Evolutionary conservation across 2,797 vertebrate species (phyloP), one percentile per base, ranked within the genome.

Genomic region (Vultur gryphus): DNA sequence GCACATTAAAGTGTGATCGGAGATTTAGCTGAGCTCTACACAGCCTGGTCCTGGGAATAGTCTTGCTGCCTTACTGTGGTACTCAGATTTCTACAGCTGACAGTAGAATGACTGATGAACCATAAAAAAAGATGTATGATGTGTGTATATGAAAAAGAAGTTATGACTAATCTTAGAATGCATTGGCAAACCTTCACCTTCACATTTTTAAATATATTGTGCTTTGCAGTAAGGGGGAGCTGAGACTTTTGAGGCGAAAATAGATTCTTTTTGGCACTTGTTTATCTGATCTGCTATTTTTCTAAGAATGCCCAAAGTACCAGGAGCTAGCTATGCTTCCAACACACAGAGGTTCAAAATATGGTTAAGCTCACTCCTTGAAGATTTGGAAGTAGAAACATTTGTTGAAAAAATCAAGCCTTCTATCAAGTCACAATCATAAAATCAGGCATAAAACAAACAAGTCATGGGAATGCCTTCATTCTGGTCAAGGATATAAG

Each of bases 401-500:
- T 21, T 52, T 41, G 54, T 48, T 77, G 25, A 64, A 86, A 84
- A 76, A 69, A 59, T 25, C 39, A 46, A 87, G 85, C 46, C 84
- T 95, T 97, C 97, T 98, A 98, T 97, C 98, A 98, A 98, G 98
- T 98, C 98, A 98, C 98, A 98, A 98, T 96, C 93, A 94, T 89
- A 96, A 98, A 98, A 98, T 96, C 96, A 98, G 98, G 98, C 98
- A 98, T 81, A 96, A 98, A 97, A 96, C 92, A 98, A 98, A 98
- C 26, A 97, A 88, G 92, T 93, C 84, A 95, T 13, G 84, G 96
- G 91, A 94, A 96, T 85, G 97, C 98, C 98, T 97, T 97, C 96
- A 97, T 99, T 99, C 99, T 99, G 99, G 99, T 99, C 99, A 99
- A 99, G 99, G 99, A 99, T 99, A 99, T 99, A 99, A 99, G 99